Conservation (phyloP, 2,113 vertebrate species). For the Mus pahari region DNA sequence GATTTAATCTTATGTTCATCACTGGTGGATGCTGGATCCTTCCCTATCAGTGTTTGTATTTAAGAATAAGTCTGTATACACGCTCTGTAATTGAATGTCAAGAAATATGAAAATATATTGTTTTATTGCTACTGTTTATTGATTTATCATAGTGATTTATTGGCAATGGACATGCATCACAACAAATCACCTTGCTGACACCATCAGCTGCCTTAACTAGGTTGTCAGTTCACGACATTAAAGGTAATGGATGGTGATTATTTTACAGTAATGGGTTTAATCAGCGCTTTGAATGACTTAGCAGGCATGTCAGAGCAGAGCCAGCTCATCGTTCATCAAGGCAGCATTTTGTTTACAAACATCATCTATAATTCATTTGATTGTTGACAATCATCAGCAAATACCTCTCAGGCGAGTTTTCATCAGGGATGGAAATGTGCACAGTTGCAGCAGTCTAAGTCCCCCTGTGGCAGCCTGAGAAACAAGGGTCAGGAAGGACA, state of each 20-base stretch:
- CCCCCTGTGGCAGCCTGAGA: not conserved
- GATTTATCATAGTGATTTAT: constrained; percentile 91
- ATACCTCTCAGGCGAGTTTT: constrained; percentile 85
- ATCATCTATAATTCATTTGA: constrained; percentile 90
- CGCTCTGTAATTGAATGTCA: constrained; percentile 90
- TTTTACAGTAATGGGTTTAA: constrained; percentile 91
- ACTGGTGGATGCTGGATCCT: constrained; percentile 76
- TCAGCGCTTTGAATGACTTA: constrained; percentile 90
- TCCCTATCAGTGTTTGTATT: constrained; percentile 81
- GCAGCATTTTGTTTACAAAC: constrained; percentile 88
- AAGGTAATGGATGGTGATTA: constrained; percentile 92
- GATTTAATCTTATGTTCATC: constrained; percentile 71
- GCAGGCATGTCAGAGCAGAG: constrained; percentile 87
- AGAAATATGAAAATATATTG: constrained; percentile 91
- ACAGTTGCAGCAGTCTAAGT: constrained; percentile 77
- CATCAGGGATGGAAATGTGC: constrained; percentile 86
- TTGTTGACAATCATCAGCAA: constrained; percentile 89
- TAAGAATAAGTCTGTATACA: constrained; percentile 87
- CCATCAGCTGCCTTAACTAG: constrained; percentile 91
- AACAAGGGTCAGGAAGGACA: not conserved
- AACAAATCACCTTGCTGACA: constrained; percentile 91
- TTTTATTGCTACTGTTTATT: constrained; percentile 90
- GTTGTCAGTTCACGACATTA: constrained; percentile 90
- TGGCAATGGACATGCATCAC: constrained; percentile 84
- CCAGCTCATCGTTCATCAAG: constrained; percentile 88